Evolutionary conservation across 1,140 invertebrate species (phyloP).

Genomic region (Calycopis cecrops): DNA sequence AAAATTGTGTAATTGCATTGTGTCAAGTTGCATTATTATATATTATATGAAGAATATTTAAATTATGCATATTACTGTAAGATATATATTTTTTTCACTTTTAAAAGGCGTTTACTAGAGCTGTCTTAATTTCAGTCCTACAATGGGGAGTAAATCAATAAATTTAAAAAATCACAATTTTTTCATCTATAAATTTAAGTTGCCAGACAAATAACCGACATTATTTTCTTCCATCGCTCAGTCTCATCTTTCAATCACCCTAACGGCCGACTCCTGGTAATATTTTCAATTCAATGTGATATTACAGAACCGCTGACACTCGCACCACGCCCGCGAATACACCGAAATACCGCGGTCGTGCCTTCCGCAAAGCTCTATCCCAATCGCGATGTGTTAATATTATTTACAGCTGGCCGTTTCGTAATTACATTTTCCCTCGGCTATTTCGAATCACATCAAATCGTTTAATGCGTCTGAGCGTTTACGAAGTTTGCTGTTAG

Average conservation of each 20-base stretch:
- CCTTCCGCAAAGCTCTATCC: constrained; percentile 50
- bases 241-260: not conserved
- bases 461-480: constrained; percentile 14
- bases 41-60: no score
- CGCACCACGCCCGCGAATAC: constrained; percentile 17
- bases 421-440: constrained; percentile 28
- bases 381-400: constrained; percentile 69
- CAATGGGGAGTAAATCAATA: no score
- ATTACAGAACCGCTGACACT: constrained; percentile 16
- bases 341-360: constrained; percentile 61
- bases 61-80: no score
- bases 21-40: no score
- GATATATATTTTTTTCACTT: no score
- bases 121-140: no score
- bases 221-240: no score
- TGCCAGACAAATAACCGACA: no score
- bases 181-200: no score
- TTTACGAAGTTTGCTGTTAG: constrained; percentile 4
- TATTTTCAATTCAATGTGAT: not conserved
- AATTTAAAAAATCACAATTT: no score
- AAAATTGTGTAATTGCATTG: no score
- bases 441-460: constrained; percentile 26
- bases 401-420: constrained; percentile 53
- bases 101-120: no score
- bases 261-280: not conserved